A percentile compares a stretch with the other conserved stretches of the same genome.
These are phyloP conservation scores for Sakesphorus luctuosus DNA, from an alignment of 2,113 vertebrate genomes.

Conservation along the genomic window DNA sequence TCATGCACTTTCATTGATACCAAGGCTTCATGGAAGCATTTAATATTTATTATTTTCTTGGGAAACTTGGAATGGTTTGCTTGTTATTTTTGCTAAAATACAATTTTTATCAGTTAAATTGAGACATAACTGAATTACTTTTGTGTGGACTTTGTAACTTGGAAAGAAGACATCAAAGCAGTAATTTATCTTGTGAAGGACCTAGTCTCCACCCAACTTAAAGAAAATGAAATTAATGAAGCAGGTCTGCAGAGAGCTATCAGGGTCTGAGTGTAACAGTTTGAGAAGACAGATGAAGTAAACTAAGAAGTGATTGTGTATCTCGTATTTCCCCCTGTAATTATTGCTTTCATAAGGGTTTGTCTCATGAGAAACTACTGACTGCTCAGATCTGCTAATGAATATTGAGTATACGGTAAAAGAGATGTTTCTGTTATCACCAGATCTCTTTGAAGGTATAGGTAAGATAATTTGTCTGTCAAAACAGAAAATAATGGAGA, in stretches of 20 bases:
- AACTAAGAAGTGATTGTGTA: neutral
- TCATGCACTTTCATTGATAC: neutral
- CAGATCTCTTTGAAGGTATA: conserved; percentile 6
- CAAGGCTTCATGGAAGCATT: neutral
- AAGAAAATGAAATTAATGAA: neutral
- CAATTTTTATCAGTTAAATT: neutral
- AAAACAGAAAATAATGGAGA: conserved; percentile 43
- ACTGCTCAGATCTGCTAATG: neutral
- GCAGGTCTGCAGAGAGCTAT: neutral
- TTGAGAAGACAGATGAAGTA: neutral
- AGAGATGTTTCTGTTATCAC: neutral
- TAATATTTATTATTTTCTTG: neutral
- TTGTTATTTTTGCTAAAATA: neutral
- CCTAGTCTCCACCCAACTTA: neutral
- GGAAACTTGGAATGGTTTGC: neutral
- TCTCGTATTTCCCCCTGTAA: neutral
- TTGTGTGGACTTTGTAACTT: neutral
- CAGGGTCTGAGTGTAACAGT: neutral
- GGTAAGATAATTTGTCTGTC: conserved; percentile 38
- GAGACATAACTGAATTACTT: neutral
- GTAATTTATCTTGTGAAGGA: neutral
- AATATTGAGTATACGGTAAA: neutral
- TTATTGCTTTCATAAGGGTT: neutral
- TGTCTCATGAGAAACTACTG: neutral
- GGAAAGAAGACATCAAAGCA: neutral